A percentile compares a stretch with the other conserved stretches of the same genome.
Evolutionary conservation across 1,140 invertebrate genomes (phyloP).

Genomic region (Chlorops oryzae): DNA sequence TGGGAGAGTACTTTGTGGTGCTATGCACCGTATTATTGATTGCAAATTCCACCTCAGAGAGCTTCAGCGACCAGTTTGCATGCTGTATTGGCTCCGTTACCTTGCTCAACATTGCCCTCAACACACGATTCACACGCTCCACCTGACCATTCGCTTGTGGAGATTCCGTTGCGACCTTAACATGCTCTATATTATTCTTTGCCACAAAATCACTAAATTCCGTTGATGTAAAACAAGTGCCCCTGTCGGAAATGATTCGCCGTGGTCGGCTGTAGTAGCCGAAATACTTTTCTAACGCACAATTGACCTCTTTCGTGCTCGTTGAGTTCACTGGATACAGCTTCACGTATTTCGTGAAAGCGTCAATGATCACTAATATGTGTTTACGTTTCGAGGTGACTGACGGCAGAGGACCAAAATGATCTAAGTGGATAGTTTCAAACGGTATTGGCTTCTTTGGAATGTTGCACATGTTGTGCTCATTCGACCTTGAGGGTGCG

Average conservation of each 20-base stretch:
- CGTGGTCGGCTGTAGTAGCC: constrained; percentile 11
- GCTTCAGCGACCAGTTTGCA: constrained; percentile 15
- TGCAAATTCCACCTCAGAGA: constrained; percentile 21
- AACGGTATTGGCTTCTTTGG: no score
- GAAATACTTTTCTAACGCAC: constrained; percentile 18
- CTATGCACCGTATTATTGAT: constrained; percentile 25
- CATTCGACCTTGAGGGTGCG: no score
- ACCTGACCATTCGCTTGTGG: constrained; percentile 17
- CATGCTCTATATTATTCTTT: no score
- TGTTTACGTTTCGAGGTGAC: neutral
- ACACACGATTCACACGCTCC: constrained; percentile 19
- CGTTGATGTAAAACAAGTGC: constrained; percentile 25
- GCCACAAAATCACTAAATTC: constrained; percentile 19
- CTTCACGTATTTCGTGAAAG: constrained; percentile 13
- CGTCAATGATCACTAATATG: neutral
- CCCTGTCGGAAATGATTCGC: constrained; percentile 25
- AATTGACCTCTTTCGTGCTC: constrained; percentile 22
- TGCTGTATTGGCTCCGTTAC: neutral
- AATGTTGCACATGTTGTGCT: no score
- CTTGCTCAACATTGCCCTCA: constrained; percentile 18
- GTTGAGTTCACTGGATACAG: constrained; percentile 14
- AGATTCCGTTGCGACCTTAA: constrained; percentile 6
- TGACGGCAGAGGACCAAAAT: no score
- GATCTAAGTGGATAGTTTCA: no score
- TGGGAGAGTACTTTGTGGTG: constrained; percentile 18